Percentiles rank a stretch among this genome's conserved stretches.
phyloP scores from a whole-genome alignment of 1,140 invertebrate genomes.

The Dysdera silvatica region DNA sequence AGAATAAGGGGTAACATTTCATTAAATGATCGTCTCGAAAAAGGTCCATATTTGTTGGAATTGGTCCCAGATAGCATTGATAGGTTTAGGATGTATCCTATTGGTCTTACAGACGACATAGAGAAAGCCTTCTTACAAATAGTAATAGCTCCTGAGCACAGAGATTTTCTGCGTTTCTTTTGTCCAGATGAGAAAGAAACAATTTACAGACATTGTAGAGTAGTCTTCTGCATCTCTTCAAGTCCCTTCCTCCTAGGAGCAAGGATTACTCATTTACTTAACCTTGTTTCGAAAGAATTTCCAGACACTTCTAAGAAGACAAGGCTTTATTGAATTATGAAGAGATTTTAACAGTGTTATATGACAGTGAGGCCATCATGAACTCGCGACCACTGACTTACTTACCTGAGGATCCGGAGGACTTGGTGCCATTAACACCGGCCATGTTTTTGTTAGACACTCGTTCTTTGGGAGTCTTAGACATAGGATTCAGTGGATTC shows the following conservation, averaged over 20 bases:
- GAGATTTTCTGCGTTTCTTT: conserved; percentile 1
- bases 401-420: too few species aligned
- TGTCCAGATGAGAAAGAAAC: background rate
- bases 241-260: conserved; percentile 1
- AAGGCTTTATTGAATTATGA: too few species aligned
- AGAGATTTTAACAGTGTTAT: too few species aligned
- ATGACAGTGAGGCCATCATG: too few species aligned
- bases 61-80: conserved; percentile 39
- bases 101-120: conserved; percentile 43
- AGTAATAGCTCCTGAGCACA: conserved; percentile 6
- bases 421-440: too few species aligned
- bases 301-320: too few species aligned
- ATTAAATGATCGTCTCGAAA: conserved; percentile 25
- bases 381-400: too few species aligned
- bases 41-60: conserved; percentile 38
- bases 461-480: too few species aligned
- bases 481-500: too few species aligned
- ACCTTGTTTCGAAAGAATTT: background rate
- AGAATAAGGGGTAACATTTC: conserved; percentile 20
- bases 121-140: conserved; percentile 45
- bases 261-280: background rate
- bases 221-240: background rate
- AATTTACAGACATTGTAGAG: background rate
- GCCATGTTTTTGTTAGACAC: too few species aligned
- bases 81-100: conserved; percentile 39